These are phyloP conservation scores for Anthophora plumipes DNA, from an alignment of 2,888 invertebrate genomes.

Conservation along the genomic window DNA sequence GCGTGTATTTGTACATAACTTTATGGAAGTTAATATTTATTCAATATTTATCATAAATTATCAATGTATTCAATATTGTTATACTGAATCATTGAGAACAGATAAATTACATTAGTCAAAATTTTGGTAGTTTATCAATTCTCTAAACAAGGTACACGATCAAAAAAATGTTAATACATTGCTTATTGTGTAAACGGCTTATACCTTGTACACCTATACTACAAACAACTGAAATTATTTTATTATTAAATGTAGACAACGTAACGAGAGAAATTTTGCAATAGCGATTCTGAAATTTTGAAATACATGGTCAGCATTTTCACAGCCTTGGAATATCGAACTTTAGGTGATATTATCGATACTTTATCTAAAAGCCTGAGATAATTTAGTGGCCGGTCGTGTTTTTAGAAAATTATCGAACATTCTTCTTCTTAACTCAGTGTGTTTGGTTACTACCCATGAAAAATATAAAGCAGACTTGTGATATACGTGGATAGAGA, in stretches of 20 bases:
- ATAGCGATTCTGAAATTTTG: constrained; percentile 22
- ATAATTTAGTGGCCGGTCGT: constrained; percentile 68
- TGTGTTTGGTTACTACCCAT: not conserved
- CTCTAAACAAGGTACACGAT: not conserved
- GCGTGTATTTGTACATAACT: constrained; percentile 1
- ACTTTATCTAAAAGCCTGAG: constrained; percentile 66
- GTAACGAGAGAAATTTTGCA: not conserved
- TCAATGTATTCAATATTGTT: not conserved
- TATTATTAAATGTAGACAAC: not conserved
- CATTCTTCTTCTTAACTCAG: constrained; percentile 24
- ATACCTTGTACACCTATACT: not conserved
- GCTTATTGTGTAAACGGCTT: not conserved
- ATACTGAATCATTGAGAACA: constrained; percentile 2
- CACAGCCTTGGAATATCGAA: constrained; percentile 54
- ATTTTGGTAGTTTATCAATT: not conserved
- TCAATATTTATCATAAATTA: too few relatives aligned
- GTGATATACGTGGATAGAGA: not conserved
- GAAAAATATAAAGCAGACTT: not conserved
- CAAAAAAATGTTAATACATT: not conserved
- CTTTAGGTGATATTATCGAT: constrained; percentile 58
- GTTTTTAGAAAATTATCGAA: constrained; percentile 49
- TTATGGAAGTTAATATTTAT: not conserved
- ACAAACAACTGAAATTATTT: not conserved
- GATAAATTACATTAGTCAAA: not conserved
- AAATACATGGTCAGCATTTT: constrained; percentile 21